These are phyloP conservation scores for Formicarius rufipectus DNA, from an alignment of 2,113 vertebrate species.

Conservation along the genomic window DNA sequence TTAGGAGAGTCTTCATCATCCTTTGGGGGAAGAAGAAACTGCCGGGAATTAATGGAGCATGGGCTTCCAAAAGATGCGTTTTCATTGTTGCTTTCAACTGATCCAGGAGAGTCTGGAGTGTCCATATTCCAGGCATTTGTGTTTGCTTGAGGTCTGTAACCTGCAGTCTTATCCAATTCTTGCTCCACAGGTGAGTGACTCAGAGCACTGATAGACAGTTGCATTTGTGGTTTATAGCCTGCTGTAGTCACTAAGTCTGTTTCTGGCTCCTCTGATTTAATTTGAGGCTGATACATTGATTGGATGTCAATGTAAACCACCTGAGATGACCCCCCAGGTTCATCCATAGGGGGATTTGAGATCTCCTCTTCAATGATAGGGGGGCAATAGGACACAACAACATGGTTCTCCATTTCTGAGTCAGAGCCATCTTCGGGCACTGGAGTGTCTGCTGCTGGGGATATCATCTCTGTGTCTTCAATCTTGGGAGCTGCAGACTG, in stretches of 20 bases:
- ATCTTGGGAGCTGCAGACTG: conserved; percentile 77
- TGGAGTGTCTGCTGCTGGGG: conserved; percentile 74
- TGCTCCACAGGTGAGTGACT: conserved; percentile 37
- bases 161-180: conserved; percentile 63
- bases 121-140: conserved; percentile 79
- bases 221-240: conserved; percentile 83
- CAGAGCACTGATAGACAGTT: conserved; percentile 50
- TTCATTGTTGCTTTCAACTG: conserved; percentile 76
- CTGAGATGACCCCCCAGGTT: conserved; percentile 80
- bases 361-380: conserved; percentile 87
- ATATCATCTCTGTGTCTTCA: conserved; percentile 81
- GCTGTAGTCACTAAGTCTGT: conserved; percentile 33
- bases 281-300: conserved; percentile 82
- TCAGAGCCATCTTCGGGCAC: conserved; percentile 73
- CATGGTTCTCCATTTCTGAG: conserved; percentile 78
- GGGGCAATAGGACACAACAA: conserved; percentile 85
- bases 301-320: conserved; percentile 94
- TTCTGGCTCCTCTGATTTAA: conserved; percentile 66
- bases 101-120: conserved; percentile 80
- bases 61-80: conserved; percentile 89
- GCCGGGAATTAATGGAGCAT: conserved; percentile 90
- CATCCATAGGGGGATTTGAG: conserved; percentile 66
- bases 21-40: conserved; percentile 89
- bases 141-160: conserved; percentile 89
- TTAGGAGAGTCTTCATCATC: conserved; percentile 77